Evolutionary conservation across 1,140 invertebrate species (phyloP), one percentile per base, ranked within the genome.

Genomic region (Diorhabda sublineata): DNA sequence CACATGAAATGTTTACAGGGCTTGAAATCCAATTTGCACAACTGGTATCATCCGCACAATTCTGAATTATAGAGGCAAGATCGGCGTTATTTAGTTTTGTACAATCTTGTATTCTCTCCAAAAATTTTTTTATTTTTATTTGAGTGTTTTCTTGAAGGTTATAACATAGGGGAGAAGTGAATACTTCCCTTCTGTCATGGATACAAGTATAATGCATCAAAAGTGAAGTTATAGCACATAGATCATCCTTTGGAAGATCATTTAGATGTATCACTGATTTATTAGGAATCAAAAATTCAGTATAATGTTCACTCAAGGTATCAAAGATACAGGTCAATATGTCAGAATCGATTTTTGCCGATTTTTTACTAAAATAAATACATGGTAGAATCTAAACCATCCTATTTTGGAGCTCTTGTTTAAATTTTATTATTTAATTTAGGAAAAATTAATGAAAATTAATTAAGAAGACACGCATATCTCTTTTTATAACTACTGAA

Each of bases 201-300:
- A 80, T 74, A 73, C 77, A 79, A 11, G 74, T 75, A 69, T 76
- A 79, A 68, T 81, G 77, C 69, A 81, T 66, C 63, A 81, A 68
- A 4, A 81, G 64, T 9, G 78, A 80, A 60, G 72, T 76, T n/a
- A 77, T 62, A 43, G 70, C 62, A 52, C 71, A 68, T 5, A 80
- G 47, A 66, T 80, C 74, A 6, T 45, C 45, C 9, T 71, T 42
- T 8, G 71, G 65, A 58, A 77, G 66, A 62, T 75, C 74, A 64
- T 45, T 69, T 9, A 77, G 59, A 69, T 75, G 72, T 8, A 76
- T 64, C 56, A 72, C 68, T 0, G 72, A 58, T 61, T 71, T 69
- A 58, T 73, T 71, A 5, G 74, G 57, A 5, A 78, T 69, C 26
- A 45, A 45, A 59, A 75, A 76, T 5, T 69, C 60, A 9, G 77